Percentiles rank a stretch among this genome's conserved stretches.
These are phyloP conservation scores for Palythoa grandiflora DNA, from an alignment of 92 coral and sea anemone genomes.

Conservation along the genomic window DNA sequence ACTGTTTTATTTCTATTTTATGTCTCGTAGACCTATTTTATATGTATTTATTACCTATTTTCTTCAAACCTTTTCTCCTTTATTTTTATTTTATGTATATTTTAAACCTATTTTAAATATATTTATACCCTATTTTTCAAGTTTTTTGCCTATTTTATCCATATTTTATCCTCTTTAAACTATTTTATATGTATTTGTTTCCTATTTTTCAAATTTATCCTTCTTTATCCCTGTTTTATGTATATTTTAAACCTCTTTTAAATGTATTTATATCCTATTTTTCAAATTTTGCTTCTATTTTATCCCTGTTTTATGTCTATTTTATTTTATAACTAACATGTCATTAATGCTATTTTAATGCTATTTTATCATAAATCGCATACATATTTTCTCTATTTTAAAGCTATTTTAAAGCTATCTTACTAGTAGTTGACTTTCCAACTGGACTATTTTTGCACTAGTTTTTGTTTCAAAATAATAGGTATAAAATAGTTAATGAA, in stretches of 20 bases:
- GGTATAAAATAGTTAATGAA: slow-evolving; percentile 32
- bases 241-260: slow-evolving; percentile 49
- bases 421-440: neutral
- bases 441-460: slow-evolving; percentile 9
- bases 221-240: neutral
- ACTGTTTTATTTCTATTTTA: too few species aligned
- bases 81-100: too few species aligned
- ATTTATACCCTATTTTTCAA: slow-evolving; percentile 36
- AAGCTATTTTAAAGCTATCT: slow-evolving; percentile 16
- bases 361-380: neutral
- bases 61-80: too few species aligned
- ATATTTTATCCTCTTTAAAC: neutral
- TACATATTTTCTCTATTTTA: slow-evolving; percentile 41
- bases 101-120: slow-evolving; percentile 18
- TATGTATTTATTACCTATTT: too few species aligned
- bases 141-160: slow-evolving; percentile 8
- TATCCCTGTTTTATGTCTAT: slow-evolving; percentile 14
- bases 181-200: neutral
- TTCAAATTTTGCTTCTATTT: neutral
- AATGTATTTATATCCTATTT: slow-evolving; percentile 41
- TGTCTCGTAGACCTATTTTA: too few species aligned
- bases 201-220: too few species aligned
- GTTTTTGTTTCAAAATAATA: slow-evolving; percentile 51
- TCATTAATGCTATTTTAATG: slow-evolving; percentile 7
- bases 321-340: neutral